Percentiles rank a stretch among this genome's conserved stretches.
Evolutionary conservation across 2,113 vertebrate species (phyloP).

Genomic region (Myodes glareolus): DNA sequence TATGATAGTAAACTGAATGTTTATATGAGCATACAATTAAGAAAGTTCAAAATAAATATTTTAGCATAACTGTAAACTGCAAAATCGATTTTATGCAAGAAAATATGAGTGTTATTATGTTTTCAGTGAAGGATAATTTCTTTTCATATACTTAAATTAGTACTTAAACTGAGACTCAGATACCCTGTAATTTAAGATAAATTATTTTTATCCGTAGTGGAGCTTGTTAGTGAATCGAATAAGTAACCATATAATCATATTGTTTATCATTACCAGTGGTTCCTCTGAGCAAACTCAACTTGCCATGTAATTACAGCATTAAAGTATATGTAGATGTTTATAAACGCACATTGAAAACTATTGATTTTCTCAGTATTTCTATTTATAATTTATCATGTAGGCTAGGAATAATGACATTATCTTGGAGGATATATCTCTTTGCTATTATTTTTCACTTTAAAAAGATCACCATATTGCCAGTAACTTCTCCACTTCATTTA

Average conservation of each 20-base stretch:
- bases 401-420: not conserved
- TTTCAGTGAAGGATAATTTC: slow-evolving; percentile 58
- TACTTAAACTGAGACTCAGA: slow-evolving; percentile 17
- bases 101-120: not conserved
- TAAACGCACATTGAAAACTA: not conserved
- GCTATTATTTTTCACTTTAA: not conserved
- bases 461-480: not conserved
- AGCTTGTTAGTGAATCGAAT: slow-evolving; percentile 51
- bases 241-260: slow-evolving; percentile 53
- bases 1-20: not conserved
- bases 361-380: not conserved
- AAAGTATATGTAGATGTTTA: not conserved
- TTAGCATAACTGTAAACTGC: slow-evolving; percentile 32
- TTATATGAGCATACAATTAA: not conserved
- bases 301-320: slow-evolving; percentile 28
- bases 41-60: slow-evolving; percentile 4
- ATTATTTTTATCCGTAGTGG: slow-evolving; percentile 12
- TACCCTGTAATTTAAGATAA: slow-evolving; percentile 49
- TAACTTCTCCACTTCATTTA: not conserved
- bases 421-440: not conserved
- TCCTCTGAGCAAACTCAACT: not conserved
- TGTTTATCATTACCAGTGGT: slow-evolving; percentile 32
- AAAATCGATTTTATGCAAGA: slow-evolving; percentile 31
- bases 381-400: not conserved
- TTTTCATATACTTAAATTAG: slow-evolving; percentile 49